phyloP scores from a whole-genome alignment of 1,140 invertebrate species.

The Ostrea denselamellosa region DNA sequence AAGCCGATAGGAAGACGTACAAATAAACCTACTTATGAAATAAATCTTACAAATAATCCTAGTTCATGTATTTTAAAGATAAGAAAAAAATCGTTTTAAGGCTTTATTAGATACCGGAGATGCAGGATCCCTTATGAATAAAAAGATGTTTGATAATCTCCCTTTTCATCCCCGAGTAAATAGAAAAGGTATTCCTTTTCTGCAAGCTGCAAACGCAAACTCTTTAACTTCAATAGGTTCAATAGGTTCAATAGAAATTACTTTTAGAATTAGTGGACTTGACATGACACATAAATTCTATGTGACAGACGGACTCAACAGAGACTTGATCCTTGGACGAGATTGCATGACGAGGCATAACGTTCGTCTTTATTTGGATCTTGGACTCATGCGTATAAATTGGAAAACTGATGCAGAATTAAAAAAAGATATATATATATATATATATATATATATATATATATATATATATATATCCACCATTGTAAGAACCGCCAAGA shows the following conservation, averaged over 20 bases:
- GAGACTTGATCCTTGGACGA: slow-evolving; percentile 43
- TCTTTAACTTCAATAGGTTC: not conserved
- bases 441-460: slow-evolving; percentile 51
- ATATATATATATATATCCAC: slow-evolving; percentile 48
- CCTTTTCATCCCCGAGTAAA: not conserved
- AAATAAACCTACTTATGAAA: not conserved
- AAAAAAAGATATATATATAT: slow-evolving; percentile 49
- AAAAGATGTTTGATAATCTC: not conserved
- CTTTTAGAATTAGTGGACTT: not conserved
- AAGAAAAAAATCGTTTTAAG: not conserved
- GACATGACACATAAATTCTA: not conserved
- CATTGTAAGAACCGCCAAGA: slow-evolving; percentile 7
- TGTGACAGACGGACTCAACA: slow-evolving; percentile 37
- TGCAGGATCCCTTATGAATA: not conserved
- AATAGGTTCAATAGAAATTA: not conserved
- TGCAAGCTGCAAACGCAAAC: not conserved
- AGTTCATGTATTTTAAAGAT: too few species aligned
- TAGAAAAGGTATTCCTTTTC: not conserved
- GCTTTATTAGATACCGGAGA: not conserved
- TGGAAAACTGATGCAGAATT: slow-evolving; percentile 49
- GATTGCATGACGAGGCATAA: slow-evolving; percentile 38
- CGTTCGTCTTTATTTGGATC: too few species aligned
- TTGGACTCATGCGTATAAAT: slow-evolving; percentile 40
- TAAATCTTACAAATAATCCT: too few species aligned
- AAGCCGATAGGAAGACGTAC: too few species aligned